Evolutionary conservation across 37 sponge, comb jelly and placozoan species (phyloP), one percentile per base, ranked within the genome.

Genomic region (Agelas oroides): DNA sequence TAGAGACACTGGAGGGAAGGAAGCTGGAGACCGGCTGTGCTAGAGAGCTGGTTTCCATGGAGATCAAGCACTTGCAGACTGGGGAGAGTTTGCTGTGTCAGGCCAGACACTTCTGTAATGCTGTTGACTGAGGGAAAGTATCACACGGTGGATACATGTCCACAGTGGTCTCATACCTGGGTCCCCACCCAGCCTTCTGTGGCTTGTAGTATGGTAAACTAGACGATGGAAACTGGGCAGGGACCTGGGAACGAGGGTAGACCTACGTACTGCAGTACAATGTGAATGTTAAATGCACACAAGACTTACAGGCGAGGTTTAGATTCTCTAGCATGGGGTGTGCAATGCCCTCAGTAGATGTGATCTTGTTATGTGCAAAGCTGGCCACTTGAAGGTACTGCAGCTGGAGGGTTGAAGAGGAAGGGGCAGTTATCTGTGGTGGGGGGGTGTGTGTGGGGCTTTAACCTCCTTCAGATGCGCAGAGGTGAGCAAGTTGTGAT

Each of bases 51-150:
- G 78, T 98, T 98, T 54, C 80, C 88, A 39, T 94, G 87, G 32
- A 95, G 83, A 76, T 98, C 98, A 18, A 98, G 82, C 21, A 62
- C 24, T 57, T 41, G 53, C 37, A 98, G 73, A 18, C 72, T 58
- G 28, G 92, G 92, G 17, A 94, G 80, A 59, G 94, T 73, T 20
- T 67, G 62, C 8, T 70, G 61, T 41, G 78, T 77, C 31, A 98
- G 79, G 1, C 85, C 96, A 20, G 79, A 23, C 36, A 91, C 76
- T 23, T 89, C 88, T 16, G 77, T 87, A n/a, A 98, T 90, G 40
- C 91, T 59, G 72, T 98, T 98, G 60, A 62, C 97, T 97, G 70
- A n/a, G n/a, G n/a, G n/a, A n/a, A n/a, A n/a, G n/a, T n/a, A n/a
- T n/a, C n/a, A n/a, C 19, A 11, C 17, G 58, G 0, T 13, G 34